phyloP scores from a whole-genome alignment of 2,797 vertebrate species.

The Hippocampus kuda region DNA sequence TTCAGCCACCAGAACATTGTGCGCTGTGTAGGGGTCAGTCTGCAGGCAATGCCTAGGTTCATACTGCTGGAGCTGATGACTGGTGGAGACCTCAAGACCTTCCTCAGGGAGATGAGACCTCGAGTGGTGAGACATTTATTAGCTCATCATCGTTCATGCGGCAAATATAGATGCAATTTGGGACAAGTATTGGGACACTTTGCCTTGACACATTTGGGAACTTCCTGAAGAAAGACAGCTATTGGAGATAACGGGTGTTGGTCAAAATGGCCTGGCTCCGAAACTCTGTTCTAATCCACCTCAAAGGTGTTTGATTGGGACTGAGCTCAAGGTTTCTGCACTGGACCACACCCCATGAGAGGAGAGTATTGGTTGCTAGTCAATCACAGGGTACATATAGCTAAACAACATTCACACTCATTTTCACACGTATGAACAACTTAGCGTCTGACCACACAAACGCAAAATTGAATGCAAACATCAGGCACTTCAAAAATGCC shows the following conservation, averaged over 20 bases:
- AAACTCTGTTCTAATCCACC: too few relatives aligned
- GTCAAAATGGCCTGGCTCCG: too few relatives aligned
- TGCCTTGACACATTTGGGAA: not conserved
- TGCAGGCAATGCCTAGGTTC: slow-evolving; percentile 91
- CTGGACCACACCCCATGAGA: too few relatives aligned
- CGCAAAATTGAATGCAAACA: not conserved
- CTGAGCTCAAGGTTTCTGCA: too few relatives aligned
- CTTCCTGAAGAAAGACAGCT: not conserved
- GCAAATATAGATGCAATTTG: not conserved
- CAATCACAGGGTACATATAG: too few relatives aligned
- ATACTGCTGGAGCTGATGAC: slow-evolving; percentile 97
- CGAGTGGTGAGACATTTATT: slow-evolving; percentile 74
- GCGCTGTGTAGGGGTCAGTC: slow-evolving; percentile 89
- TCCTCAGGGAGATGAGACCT: slow-evolving; percentile 90
- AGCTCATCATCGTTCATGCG: not conserved
- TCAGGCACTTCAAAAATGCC: not conserved
- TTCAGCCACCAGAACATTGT: slow-evolving; percentile 99
- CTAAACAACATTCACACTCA: too few relatives aligned
- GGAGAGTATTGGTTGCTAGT: too few relatives aligned
- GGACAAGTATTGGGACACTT: not conserved
- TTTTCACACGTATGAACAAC: too few relatives aligned
- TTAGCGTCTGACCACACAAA: too few relatives aligned
- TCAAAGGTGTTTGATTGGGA: not conserved
- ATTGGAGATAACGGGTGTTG: too few relatives aligned
- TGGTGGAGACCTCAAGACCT: slow-evolving; percentile 93